Conservation (phyloP, 2,797 vertebrate genomes). For the Tamandua tetradactyla region DNA sequence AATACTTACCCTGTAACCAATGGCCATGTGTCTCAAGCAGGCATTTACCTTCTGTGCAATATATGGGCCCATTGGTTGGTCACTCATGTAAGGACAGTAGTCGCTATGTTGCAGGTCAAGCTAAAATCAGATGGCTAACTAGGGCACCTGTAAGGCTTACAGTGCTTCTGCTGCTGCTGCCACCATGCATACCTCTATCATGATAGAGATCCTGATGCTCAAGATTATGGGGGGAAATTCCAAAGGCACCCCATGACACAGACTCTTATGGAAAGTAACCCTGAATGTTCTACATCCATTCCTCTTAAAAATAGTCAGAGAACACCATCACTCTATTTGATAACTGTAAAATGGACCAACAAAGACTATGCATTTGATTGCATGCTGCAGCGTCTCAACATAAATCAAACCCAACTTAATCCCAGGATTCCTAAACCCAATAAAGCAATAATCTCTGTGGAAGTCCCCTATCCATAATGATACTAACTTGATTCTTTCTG, state of each 20-base stretch:
- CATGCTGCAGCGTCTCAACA: background rate
- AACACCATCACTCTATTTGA: background rate
- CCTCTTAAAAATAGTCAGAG: background rate
- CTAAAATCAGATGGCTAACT: background rate
- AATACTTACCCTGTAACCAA: background rate
- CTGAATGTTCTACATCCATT: background rate
- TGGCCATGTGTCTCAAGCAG: background rate
- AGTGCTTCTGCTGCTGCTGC: background rate
- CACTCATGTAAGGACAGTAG: background rate
- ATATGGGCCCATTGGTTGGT: background rate
- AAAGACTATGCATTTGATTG: background rate
- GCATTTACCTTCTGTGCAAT: background rate
- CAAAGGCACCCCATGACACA: background rate
- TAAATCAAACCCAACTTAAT: background rate
- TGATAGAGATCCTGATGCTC: background rate
- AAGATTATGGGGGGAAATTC: background rate
- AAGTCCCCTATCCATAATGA: background rate
- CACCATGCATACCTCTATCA: background rate
- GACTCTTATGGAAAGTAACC: background rate
- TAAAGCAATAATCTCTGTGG: background rate
- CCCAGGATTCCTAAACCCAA: background rate
- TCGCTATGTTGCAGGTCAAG: background rate
- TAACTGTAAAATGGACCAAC: background rate
- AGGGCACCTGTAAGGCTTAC: background rate
- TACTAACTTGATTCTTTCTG: background rate